Evolutionary conservation across 2,113 vertebrate species (phyloP).

Genomic region (Paradoxurus hermaphroditus): DNA sequence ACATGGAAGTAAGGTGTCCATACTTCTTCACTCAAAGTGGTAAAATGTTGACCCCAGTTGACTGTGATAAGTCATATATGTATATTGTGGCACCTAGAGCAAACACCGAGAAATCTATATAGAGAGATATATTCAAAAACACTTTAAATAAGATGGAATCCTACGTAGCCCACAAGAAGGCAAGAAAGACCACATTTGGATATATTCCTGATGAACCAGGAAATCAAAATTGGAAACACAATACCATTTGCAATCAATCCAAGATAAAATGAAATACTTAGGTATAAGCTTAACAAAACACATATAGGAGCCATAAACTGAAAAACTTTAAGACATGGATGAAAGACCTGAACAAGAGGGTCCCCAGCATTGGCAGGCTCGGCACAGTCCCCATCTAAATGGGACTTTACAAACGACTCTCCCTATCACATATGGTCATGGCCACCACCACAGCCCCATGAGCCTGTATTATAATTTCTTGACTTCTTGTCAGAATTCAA

Average conservation of each 20-base stretch:
- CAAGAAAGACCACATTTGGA: not conserved
- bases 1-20: not conserved
- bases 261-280: not conserved
- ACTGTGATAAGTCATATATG: accelerated
- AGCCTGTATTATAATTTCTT: not conserved
- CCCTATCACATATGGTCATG: not conserved
- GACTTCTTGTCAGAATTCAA: not conserved
- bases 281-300: not conserved
- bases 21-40: not conserved
- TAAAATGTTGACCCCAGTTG: not conserved
- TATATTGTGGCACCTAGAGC: not conserved
- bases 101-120: not conserved
- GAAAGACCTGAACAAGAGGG: not conserved
- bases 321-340: not conserved
- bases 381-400: accelerated
- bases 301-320: not conserved
- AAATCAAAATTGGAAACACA: not conserved
- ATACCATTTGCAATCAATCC: not conserved
- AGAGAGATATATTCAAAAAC: not conserved
- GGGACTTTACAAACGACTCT: too few species aligned
- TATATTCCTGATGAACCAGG: not conserved
- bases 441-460: not conserved
- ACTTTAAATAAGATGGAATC: not conserved
- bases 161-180: not conserved
- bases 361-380: not conserved